phyloP scores from a whole-genome alignment of 2,888 invertebrate species.

The Harpalus rufipes region DNA sequence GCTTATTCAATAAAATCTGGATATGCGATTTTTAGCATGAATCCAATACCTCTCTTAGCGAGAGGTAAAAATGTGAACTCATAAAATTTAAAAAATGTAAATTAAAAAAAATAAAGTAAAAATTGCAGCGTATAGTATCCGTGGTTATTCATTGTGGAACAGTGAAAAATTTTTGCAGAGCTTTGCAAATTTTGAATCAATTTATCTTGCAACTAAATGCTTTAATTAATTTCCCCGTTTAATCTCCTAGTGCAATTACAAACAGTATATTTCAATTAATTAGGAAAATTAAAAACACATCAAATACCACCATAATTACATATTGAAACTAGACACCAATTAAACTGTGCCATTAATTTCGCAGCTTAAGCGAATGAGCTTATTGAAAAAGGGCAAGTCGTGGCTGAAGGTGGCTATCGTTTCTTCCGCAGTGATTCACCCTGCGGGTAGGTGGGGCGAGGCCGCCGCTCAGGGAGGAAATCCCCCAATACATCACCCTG shows the following conservation, averaged over 20 bases:
- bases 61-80: no score
- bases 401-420: background rate
- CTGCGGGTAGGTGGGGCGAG: background rate
- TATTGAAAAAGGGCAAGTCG: constrained; percentile 35
- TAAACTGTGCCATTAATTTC: constrained; percentile 28
- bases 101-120: no score
- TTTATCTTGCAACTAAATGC: background rate
- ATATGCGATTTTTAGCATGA: no score
- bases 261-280: constrained; percentile 26
- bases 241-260: constrained; percentile 6
- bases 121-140: no score
- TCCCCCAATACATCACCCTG: constrained; percentile 21
- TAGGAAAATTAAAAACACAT: constrained; percentile 15
- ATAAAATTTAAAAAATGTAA: no score
- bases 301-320: constrained; percentile 20
- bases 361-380: background rate
- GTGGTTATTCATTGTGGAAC: no score
- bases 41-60: no score
- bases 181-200: constrained; percentile 5
- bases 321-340: constrained; percentile 36
- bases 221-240: constrained; percentile 8
- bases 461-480: background rate
- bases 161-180: background rate
- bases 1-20: no score
- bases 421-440: constrained; percentile 18